Percentiles rank a stretch among this genome's conserved stretches.
phyloP scores from a whole-genome alignment of 2,888 invertebrate genomes.

The Anthoptus insignis region DNA sequence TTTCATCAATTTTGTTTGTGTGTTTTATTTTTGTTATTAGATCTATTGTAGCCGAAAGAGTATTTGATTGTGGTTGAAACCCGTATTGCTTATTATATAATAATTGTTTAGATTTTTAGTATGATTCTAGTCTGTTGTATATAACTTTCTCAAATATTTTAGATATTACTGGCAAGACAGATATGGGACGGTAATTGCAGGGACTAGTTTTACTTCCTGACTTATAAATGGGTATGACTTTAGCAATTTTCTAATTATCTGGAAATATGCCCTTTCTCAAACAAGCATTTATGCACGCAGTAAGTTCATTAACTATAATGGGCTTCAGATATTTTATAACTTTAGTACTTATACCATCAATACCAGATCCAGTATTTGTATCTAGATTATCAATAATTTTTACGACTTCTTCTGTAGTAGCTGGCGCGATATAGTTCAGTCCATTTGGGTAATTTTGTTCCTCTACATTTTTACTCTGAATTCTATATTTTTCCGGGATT shows the following conservation, averaged over 20 bases:
- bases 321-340: constrained; percentile 26
- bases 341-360: constrained; percentile 32
- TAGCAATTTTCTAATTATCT: constrained; percentile 44
- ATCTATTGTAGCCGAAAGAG: constrained; percentile 39
- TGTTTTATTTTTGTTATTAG: constrained; percentile 44
- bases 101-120: neutral
- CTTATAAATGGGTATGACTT: constrained; percentile 46
- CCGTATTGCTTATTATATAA: constrained; percentile 22
- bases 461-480: neutral
- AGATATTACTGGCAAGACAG: constrained; percentile 35
- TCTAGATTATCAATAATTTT: constrained; percentile 13
- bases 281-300: constrained; percentile 29
- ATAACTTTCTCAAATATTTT: constrained; percentile 31
- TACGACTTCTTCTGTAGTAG: neutral
- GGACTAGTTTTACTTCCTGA: constrained; percentile 40
- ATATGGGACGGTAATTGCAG: constrained; percentile 44
- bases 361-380: constrained; percentile 27
- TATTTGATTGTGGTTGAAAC: constrained; percentile 35
- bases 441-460: neutral
- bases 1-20: constrained; percentile 41
- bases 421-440: neutral
- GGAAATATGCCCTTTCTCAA: constrained; percentile 35
- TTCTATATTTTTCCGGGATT: constrained; percentile 10
- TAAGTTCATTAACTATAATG: constrained; percentile 14
- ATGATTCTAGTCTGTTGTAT: constrained; percentile 9